Evolutionary conservation across 1,140 invertebrate species (phyloP).

Genomic region (Polyergus mexicanus): DNA sequence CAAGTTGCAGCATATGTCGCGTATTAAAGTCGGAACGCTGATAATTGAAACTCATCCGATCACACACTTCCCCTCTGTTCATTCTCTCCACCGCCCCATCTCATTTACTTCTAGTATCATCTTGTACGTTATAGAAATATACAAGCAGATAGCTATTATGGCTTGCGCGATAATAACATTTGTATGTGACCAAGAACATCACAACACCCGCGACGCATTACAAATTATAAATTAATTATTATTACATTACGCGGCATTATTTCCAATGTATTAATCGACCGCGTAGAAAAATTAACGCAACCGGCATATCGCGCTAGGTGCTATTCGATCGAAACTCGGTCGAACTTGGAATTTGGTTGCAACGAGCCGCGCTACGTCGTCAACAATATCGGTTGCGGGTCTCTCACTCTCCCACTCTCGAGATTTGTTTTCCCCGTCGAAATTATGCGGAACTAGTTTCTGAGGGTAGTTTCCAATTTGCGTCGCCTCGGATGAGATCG

Average conservation of each 20-base stretch:
- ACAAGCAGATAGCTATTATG: conserved; percentile 29
- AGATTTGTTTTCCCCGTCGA: conserved; percentile 80
- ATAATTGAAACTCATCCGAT: conserved; percentile 36
- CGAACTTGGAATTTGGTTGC: conserved; percentile 39
- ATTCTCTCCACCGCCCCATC: no score
- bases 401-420: conserved; percentile 33
- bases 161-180: background rate
- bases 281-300: conserved; percentile 12
- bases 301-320: background rate
- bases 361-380: background rate
- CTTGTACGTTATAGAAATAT: conserved; percentile 2
- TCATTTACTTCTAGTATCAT: conserved; percentile 1
- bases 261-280: background rate
- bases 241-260: conserved; percentile 25
- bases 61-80: background rate
- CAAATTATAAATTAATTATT: background rate
- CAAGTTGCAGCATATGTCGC: conserved; percentile 7
- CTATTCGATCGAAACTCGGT: conserved; percentile 17
- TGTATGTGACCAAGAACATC: background rate
- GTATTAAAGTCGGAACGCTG: conserved; percentile 13
- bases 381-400: conserved; percentile 55
- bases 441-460: conserved; percentile 83
- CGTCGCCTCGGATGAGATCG: conserved; percentile 77
- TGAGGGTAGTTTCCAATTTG: conserved; percentile 82
- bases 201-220: background rate